Percentiles rank a stretch among this genome's conserved stretches.
phyloP scores from a whole-genome alignment of 2,888 invertebrate genomes.

The Adelphocoris suturalis region DNA sequence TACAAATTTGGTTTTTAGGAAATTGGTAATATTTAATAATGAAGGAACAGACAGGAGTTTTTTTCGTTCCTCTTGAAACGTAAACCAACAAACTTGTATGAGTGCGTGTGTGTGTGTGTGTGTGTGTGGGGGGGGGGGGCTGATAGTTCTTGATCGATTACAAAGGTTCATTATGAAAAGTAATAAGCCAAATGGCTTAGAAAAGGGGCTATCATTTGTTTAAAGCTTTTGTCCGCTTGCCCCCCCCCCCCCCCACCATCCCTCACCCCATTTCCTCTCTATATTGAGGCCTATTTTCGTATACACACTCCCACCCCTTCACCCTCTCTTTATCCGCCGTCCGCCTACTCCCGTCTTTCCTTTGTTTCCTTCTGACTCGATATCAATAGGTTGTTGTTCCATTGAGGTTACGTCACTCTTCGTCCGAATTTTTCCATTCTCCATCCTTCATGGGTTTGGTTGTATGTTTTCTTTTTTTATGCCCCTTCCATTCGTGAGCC shows the following conservation, averaged over 20 bases:
- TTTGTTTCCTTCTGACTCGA: conserved; percentile 26
- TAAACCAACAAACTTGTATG: too few species aligned
- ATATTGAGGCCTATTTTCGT: conserved; percentile 19
- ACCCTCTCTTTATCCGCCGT: not conserved
- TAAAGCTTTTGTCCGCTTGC: not conserved
- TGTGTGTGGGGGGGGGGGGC: too few species aligned
- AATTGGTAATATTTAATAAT: too few species aligned
- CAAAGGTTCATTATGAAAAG: too few species aligned
- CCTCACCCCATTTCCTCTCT: not conserved
- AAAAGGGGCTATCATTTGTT: not conserved
- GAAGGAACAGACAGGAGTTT: too few species aligned
- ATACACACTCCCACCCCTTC: not conserved
- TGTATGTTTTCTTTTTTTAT: not conserved
- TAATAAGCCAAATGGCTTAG: not conserved
- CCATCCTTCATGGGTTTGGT: not conserved
- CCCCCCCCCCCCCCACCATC: not conserved
- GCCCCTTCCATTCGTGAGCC: conserved; percentile 1
- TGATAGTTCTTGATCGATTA: too few species aligned
- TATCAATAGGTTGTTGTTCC: conserved; percentile 39
- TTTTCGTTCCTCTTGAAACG: too few species aligned
- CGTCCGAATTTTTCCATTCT: not conserved
- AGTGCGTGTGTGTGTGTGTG: too few species aligned
- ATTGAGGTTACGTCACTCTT: conserved; percentile 31
- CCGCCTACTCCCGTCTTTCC: not conserved
- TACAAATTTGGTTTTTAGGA: too few species aligned